phyloP scores from a whole-genome alignment of 2,888 invertebrate species.

The Macropis europaea region DNA sequence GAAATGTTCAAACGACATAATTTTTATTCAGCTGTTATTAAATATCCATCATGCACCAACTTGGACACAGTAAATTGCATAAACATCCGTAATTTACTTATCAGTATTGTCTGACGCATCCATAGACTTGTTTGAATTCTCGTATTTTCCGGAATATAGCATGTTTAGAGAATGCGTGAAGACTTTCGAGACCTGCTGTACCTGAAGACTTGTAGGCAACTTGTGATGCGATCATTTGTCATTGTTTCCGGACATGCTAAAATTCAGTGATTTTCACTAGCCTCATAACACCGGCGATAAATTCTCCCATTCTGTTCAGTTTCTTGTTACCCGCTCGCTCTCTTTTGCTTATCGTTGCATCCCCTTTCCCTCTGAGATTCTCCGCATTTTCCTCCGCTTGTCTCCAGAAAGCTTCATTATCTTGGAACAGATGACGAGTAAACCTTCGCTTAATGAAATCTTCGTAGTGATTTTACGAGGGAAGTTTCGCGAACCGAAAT shows the following conservation, averaged over 20 bases:
- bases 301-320: constrained; percentile 48
- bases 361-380: neutral
- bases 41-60: too few relatives aligned
- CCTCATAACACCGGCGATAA: constrained; percentile 43
- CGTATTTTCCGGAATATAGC: too few relatives aligned
- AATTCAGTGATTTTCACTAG: constrained; percentile 13
- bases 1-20: too few relatives aligned
- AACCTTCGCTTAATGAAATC: constrained; percentile 71
- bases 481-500: constrained; percentile 64
- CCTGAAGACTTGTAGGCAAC: too few relatives aligned
- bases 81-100: too few relatives aligned
- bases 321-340: constrained; percentile 44
- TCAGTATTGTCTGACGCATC: too few relatives aligned
- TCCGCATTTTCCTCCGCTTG: constrained; percentile 7
- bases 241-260: neutral
- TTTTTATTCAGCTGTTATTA: too few relatives aligned
- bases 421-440: constrained; percentile 66
- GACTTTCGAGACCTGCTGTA: too few relatives aligned
- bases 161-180: too few relatives aligned
- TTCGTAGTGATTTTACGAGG: constrained; percentile 69
- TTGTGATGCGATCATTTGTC: too few relatives aligned
- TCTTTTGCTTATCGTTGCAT: constrained; percentile 14
- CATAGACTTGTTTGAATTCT: too few relatives aligned
- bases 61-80: too few relatives aligned
- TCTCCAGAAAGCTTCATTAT: constrained; percentile 59